Evolutionary conservation across 2,113 vertebrate species (phyloP), one percentile per base, ranked within the genome.

Genomic region (Eubucco bourcierii): DNA sequence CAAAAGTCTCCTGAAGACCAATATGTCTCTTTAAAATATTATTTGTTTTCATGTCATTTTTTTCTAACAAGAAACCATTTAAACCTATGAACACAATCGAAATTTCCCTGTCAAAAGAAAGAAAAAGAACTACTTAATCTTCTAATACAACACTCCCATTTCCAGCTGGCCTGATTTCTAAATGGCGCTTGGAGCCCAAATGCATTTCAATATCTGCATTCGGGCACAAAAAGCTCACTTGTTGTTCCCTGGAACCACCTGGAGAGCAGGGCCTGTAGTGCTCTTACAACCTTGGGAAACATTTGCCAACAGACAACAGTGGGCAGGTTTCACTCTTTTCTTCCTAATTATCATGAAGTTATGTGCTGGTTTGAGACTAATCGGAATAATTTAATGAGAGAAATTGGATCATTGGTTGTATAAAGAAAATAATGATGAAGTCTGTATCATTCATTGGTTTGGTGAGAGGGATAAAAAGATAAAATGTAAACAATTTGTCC

Each of bases 51-150:
- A 20, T 27, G 70, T 71, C 21, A 80, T 41, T 88, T 41, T 53
- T 31, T 71, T 90, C 71, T 78, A 85, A 84, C 8, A 80, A 74
- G 52, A 93, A 41, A 39, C 15, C 71, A 79, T 79, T 79, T 77
- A 34, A 47, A 85, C 84, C 90, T 88, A 56, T 17, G 44, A 15
- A 59, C 55, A 55, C 94, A 96, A 91, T 84, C 61, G 84, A 73
- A 73, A 84, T 37, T 83, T 82, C 25, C 28, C 13, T 56, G 52
- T 55, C 10, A 90, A 80, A 84, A 17, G 58, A 87, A 61, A 70
- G 16, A 34, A 80, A 90, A 74, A 56, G 6, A 85, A 93, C 60
- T 8, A 80, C 52, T 63, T 77, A 64, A 84, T 82, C 77, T 85
- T 39, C 77, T 89, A 76, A 73, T 13, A 24, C 79, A 94, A 81